Percentiles rank a stretch among this genome's conserved stretches.
Conservation (phyloP, 2,797 vertebrate species). For the Rhabdophis nuchalis region DNA sequence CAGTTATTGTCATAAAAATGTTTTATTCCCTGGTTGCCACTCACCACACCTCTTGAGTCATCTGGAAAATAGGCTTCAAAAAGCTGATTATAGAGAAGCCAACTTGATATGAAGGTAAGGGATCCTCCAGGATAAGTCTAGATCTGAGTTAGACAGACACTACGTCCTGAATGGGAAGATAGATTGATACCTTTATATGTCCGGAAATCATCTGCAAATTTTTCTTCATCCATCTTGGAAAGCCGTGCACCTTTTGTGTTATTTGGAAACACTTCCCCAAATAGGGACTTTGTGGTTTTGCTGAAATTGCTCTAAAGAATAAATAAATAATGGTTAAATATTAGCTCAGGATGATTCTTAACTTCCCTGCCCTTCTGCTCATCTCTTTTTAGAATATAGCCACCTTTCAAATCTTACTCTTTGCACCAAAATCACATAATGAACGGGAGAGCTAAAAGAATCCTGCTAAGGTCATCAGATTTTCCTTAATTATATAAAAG, state of each 20-base stretch:
- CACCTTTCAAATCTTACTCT: neutral
- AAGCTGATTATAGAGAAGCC: neutral
- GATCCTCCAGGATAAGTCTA: neutral
- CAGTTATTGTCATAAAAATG: neutral
- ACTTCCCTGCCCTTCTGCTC: neutral
- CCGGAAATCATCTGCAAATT: neutral
- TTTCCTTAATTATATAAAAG: neutral
- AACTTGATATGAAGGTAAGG: neutral
- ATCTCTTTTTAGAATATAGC: neutral
- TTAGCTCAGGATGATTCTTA: neutral
- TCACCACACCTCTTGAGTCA: neutral
- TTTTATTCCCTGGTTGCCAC: neutral
- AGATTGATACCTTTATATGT: conserved; percentile 33
- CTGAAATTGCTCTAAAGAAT: rapidly evolving
- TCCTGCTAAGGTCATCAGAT: neutral
- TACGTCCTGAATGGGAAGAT: neutral
- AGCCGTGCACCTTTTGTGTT: neutral
- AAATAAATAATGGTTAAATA: conserved; percentile 19
- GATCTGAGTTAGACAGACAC: neutral
- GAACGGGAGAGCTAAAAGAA: neutral
- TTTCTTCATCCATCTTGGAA: conserved; percentile 45
- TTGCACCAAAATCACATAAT: neutral
- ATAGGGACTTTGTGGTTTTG: rapidly evolving
- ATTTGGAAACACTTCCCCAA: neutral
- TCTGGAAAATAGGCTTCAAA: neutral